Evolutionary conservation across 2,797 vertebrate species (phyloP), one percentile per base, ranked within the genome.

Genomic region (Steatocranus sp.): DNA sequence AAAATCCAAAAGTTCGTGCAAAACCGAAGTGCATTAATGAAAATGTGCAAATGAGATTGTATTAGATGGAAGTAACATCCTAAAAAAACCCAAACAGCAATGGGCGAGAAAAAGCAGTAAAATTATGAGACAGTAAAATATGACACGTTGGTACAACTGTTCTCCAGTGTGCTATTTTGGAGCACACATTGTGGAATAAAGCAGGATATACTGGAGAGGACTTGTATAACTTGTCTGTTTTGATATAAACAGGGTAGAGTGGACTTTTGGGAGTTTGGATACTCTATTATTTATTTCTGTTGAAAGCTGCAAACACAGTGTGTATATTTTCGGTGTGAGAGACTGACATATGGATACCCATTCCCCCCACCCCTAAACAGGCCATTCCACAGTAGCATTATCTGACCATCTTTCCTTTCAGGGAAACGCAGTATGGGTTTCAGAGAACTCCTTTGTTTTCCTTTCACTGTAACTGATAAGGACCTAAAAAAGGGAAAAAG

Each of bases 361-460:
- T 23, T 56, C 78, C 27, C 54, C 51, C 83, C 36, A 53, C 38
- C 36, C 41, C n/a, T 7, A 50, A 27, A 56, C 56, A 34, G 43
- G 61, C 54, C 51, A 8, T 83, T 77, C 73, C 83, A 83, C 66
- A 41, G 30, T 4, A 83, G 38, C 63, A 50, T 70, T 90, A 90
- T 90, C 90, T 88, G 86, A 38, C 61, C 80, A 66, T 81, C 88
- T 93, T 94, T 88, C 91, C 66, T 70, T 91, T 76, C 10, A 83
- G 77, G 88, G 87, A 93, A 86, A 76, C 41, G 20, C 48, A 74
- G 88, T 78, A 77, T 77, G 82, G 86, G 58, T 91, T 94, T 90
- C 84, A 89, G 90, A 83, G 86, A 85, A 87, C 41, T 83, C 89
- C 79, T 93, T 95, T 95, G 93, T 95, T 93, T 94, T 91, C 78